A percentile compares a stretch with the other conserved stretches of the same genome.
phyloP scores from a whole-genome alignment of 2,113 vertebrate genomes.

The Carassius gibelio region DNA sequence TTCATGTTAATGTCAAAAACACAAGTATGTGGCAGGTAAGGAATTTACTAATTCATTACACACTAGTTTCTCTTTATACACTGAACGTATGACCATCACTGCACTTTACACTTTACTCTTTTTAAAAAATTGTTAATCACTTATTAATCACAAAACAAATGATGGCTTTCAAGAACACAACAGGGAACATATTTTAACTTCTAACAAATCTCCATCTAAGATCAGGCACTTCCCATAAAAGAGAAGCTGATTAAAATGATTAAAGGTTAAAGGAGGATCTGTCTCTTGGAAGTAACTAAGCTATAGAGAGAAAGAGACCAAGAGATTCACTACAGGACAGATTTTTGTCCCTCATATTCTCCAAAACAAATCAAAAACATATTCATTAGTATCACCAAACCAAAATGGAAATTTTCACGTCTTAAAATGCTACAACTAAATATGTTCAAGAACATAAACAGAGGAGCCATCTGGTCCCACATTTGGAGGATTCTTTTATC shows the following conservation, averaged over 20 bases:
- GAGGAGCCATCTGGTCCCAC: slow-evolving; percentile 86
- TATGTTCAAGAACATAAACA: slow-evolving; percentile 89
- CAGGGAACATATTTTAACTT: slow-evolving; percentile 7
- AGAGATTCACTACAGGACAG: slow-evolving; percentile 78
- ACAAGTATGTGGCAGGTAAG: background rate
- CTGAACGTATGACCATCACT: background rate
- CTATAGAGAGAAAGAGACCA: slow-evolving; percentile 74
- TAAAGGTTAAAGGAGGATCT: slow-evolving; percentile 87
- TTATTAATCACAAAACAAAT: slow-evolving; percentile 23
- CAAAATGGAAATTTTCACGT: slow-evolving; percentile 91
- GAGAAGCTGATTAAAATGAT: slow-evolving; percentile 65
- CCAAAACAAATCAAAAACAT: slow-evolving; percentile 94
- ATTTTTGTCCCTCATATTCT: slow-evolving; percentile 64
- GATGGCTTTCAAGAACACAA: slow-evolving; percentile 38
- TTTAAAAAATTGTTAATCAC: background rate
- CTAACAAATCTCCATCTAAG: slow-evolving; percentile 28
- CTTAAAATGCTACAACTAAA: slow-evolving; percentile 88
- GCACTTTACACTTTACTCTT: background rate
- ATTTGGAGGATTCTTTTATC: slow-evolving; percentile 75
- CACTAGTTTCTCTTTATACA: no score
- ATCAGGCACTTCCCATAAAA: slow-evolving; percentile 34
- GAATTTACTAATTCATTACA: background rate
- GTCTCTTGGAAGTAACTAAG: slow-evolving; percentile 91
- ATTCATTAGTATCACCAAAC: slow-evolving; percentile 94
- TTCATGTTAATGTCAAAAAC: background rate